Evolutionary conservation across 2,113 vertebrate genomes (phyloP), one percentile per base, ranked within the genome.

Genomic region (Podilymbus podiceps): DNA sequence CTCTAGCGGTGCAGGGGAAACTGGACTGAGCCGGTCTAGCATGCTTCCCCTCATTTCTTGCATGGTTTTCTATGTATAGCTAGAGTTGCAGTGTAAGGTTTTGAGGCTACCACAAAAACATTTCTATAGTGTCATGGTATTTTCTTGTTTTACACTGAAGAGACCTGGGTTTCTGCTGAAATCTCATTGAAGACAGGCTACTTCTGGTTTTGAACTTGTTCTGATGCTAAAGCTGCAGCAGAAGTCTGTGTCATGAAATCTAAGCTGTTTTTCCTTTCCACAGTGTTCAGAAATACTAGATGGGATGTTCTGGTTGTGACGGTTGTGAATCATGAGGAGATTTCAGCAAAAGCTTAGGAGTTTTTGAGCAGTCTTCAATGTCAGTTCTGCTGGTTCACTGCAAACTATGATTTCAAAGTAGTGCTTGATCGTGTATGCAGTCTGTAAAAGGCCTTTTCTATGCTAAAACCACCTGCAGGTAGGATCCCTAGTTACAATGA

Each of bases 291-390:
- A 53, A 28, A 12, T 25, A 19, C 22, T 76, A 60, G 67, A 62
- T 14, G 10, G 28, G 19, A 31, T 82, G 52, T 64, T 92, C n/a
- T 84, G 38, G 14, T 87, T 78, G 50, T 74, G 60, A 44, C 15
- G 59, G 55, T 55, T 60, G 24, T 73, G 72, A 80, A 69, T 77
- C 31, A 31, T 71, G 44, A 64, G 28, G 82, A 90, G 91, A 75
- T 94, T 87, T 67, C 92, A 97, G 87, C 12, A 38, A 89, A 96
- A 97, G 20, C 62, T 82, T 87, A 84, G 58, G 46, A 25, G 23
- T 53, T 96, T 93, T 88, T 89, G 83, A 92, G 76, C 76, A 75
- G 53, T 74, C 66, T 90, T 88, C 78, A 94, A 47, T 96, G 76
- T 62, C 62, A 83, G 77, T 96, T 90, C 66, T 84, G 52, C 95